Evolutionary conservation across 2,797 vertebrate genomes (phyloP), one percentile per base, ranked within the genome.

Genomic region (Trematomus bernacchii): DNA sequence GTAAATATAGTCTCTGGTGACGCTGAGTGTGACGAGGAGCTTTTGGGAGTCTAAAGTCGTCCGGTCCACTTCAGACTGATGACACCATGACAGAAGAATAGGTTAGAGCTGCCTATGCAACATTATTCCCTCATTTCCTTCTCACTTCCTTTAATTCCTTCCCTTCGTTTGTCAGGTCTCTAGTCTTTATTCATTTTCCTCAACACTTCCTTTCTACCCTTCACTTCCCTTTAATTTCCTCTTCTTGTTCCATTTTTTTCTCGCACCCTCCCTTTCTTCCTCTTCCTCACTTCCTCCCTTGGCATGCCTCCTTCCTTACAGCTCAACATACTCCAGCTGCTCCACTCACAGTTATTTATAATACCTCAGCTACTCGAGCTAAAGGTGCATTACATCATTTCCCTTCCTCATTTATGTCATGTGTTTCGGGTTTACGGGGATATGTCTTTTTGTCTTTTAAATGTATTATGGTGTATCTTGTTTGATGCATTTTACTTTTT

Each of bases 341-440:
- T 82, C 46, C 63, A 30, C 73, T 93, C 89, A 91, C 76, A 53
- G 84, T 84, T 93, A 92, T 92, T 92, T 85, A 85, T 88, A 93
- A 84, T 73, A 37, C 30, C 58, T 60, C 1, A 59, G 37, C 52
- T 59, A 48, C 55, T 43, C 62, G 21, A 48, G 67, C 82, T 87
- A 80, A 90, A 86, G 47, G 37, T 30, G 40, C 66, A 54, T 43
- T 54, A 43, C 53, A 13, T 59, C 53, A 13, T 59, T 23, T 67
- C 40, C 12, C 1, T 33, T 14, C 16, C 15, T 66, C 13, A 8
- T 14, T 21, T 13, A 46, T 33, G 10, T 15, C 19, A 16, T 7
- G 6, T 21, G n/a, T 27, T 30, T 14, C 46, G 7, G 11, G 8
- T 7, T 10, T 47, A 10, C 7, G 21, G 27, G 33, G 33, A 33